Evolutionary conservation across 2,888 invertebrate genomes (phyloP).

Genomic region (Hypena proboscidalis): DNA sequence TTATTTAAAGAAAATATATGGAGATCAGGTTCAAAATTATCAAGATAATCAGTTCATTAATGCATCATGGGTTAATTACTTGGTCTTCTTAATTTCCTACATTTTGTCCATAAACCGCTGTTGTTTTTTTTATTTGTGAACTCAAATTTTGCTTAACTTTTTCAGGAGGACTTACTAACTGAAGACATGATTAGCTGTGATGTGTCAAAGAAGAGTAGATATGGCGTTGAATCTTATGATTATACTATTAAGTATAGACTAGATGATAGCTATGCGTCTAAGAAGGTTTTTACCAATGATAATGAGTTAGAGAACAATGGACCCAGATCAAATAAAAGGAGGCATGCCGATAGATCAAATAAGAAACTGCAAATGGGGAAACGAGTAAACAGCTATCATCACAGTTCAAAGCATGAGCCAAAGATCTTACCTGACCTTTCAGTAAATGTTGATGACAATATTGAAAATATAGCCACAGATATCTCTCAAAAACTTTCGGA

Average conservation of each 20-base stretch:
- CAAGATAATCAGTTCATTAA: too few relatives aligned
- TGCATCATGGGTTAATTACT: too few relatives aligned
- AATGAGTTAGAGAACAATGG: conserved; percentile 50
- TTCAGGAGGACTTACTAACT: conserved; percentile 92
- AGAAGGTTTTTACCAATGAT: conserved; percentile 66
- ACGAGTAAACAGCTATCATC: conserved; percentile 71
- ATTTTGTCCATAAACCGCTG: too few relatives aligned
- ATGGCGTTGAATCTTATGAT: conserved; percentile 92
- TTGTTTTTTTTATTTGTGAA: too few relatives aligned
- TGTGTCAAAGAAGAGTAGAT: conserved; percentile 87
- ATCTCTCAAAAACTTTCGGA: conserved; percentile 90
- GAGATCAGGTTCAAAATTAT: too few relatives aligned
- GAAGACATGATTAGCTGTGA: conserved; percentile 92
- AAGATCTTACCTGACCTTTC: conserved; percentile 86
- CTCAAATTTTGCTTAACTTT: conserved; percentile 26
- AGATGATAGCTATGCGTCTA: conserved; percentile 77
- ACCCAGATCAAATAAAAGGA: conserved; percentile 83
- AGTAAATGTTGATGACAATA: conserved; percentile 77
- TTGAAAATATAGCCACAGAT: conserved; percentile 88
- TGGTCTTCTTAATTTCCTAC: too few relatives aligned
- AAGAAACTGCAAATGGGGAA: conserved; percentile 84
- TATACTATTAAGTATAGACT: conserved; percentile 87
- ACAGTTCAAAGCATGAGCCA: conserved; percentile 81
- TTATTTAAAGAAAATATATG: too few relatives aligned
- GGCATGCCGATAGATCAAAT: conserved; percentile 85